These are phyloP conservation scores for Octopus bimaculoides DNA, from an alignment of 1,140 invertebrate genomes.

Conservation along the genomic window DNA sequence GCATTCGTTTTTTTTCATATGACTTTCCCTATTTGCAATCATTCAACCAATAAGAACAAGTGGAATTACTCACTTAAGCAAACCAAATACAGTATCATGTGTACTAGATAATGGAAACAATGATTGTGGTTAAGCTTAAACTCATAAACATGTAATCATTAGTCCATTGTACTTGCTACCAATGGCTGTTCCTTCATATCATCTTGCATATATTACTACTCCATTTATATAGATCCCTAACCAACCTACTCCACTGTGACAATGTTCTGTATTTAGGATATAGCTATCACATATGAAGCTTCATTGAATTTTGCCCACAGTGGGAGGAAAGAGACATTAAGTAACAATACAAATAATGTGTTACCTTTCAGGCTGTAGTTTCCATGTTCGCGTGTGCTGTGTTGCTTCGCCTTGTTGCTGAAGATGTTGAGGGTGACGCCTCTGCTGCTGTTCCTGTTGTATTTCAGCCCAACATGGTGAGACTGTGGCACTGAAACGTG, in stretches of 20 bases:
- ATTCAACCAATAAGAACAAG: too few species aligned
- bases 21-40: too few species aligned
- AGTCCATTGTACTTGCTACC: too few species aligned
- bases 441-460: conserved; percentile 83
- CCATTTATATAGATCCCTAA: background rate
- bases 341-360: conserved; percentile 25
- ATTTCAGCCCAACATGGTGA: conserved; percentile 89
- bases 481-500: conserved; percentile 77
- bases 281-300: background rate
- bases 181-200: too few species aligned
- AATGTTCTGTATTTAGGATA: background rate
- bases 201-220: too few species aligned
- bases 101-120: too few species aligned
- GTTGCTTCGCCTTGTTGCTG: conserved; percentile 71
- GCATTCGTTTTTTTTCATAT: too few species aligned
- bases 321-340: too few species aligned
- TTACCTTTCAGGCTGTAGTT: conserved; percentile 78
- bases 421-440: conserved; percentile 75
- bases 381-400: conserved; percentile 79
- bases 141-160: too few species aligned
- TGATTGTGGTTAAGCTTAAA: too few species aligned
- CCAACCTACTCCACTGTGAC: background rate
- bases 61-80: too few species aligned
- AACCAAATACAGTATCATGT: too few species aligned
- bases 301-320: background rate